phyloP scores from a whole-genome alignment of 2,888 invertebrate genomes.

The Eupsilia transversa region DNA sequence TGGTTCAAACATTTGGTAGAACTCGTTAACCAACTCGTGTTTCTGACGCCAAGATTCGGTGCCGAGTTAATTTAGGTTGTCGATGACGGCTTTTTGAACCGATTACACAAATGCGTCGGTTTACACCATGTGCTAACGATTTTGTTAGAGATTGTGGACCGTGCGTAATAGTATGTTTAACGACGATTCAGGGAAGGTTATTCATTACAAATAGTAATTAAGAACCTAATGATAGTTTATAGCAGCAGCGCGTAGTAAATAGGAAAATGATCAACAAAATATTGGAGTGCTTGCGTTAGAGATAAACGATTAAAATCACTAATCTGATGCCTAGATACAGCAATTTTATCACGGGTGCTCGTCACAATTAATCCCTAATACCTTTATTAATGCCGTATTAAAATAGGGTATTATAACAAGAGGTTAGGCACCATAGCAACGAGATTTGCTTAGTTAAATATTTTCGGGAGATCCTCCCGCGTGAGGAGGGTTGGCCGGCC shows the following conservation, averaged over 20 bases:
- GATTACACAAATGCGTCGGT: constrained; percentile 71
- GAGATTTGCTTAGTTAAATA: constrained; percentile 84
- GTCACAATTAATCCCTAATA: constrained; percentile 56
- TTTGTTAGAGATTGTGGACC: constrained; percentile 42
- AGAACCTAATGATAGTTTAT: constrained; percentile 22
- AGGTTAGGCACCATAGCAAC: constrained; percentile 70
- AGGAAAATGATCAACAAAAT: constrained; percentile 6
- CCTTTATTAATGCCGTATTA: constrained; percentile 69
- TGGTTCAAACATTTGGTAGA: constrained; percentile 75
- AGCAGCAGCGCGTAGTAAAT: constrained; percentile 2
- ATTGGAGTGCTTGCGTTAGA: background rate
- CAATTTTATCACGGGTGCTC: constrained; percentile 31
- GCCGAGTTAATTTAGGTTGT: constrained; percentile 72
- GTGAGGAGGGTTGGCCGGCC: constrained; percentile 88
- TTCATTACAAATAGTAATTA: constrained; percentile 35
- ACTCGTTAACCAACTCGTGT: constrained; percentile 79
- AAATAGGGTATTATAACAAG: constrained; percentile 68
- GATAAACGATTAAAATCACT: constrained; percentile 15
- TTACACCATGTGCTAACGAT: constrained; percentile 61
- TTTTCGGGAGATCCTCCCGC: constrained; percentile 82
- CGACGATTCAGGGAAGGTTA: constrained; percentile 34
- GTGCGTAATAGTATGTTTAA: constrained; percentile 39
- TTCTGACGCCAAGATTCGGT: constrained; percentile 73
- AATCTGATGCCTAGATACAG: constrained; percentile 31
- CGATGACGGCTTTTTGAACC: constrained; percentile 71